Evolutionary conservation across 2,797 vertebrate genomes (phyloP).

Genomic region (Lutjanus campechanus): DNA sequence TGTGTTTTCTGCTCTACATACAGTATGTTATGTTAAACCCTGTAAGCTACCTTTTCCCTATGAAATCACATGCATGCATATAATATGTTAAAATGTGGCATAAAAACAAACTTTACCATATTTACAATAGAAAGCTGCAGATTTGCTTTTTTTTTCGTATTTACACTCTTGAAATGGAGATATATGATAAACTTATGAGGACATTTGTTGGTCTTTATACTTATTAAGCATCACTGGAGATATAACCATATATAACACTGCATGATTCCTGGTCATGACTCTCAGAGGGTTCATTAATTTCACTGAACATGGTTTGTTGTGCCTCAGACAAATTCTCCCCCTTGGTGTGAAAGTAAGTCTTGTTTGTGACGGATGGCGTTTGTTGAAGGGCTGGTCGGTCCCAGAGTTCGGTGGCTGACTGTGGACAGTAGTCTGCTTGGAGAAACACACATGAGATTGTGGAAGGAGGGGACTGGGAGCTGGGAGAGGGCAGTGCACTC

Average conservation of each 20-base stretch:
- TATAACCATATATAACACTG: conserved; percentile 23
- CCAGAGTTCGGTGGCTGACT: neutral
- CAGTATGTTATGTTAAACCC: accelerated
- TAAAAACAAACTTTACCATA: neutral
- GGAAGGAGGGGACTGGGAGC: neutral
- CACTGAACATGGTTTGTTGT: neutral
- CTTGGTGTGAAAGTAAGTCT: conserved; percentile 20
- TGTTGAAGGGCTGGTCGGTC: neutral
- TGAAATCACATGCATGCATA: neutral
- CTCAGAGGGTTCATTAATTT: conserved; percentile 7
- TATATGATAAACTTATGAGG: neutral
- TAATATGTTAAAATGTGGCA: neutral
- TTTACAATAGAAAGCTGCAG: neutral
- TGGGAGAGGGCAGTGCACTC: neutral
- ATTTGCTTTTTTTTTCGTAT: conserved; percentile 6
- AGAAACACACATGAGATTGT: neutral
- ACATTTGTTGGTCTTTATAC: neutral
- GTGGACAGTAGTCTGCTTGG: conserved; percentile 43
- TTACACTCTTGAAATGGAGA: neutral
- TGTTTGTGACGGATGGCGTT: conserved; percentile 11
- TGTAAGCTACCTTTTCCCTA: neutral
- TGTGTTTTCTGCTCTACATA: neutral
- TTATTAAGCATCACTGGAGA: conserved; percentile 16
- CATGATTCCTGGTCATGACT: conserved; percentile 20
- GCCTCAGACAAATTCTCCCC: neutral